A percentile compares a stretch with the other conserved stretches of the same genome.
Evolutionary conservation across 2,113 vertebrate species (phyloP).

Genomic region (Electrona antarctica): DNA sequence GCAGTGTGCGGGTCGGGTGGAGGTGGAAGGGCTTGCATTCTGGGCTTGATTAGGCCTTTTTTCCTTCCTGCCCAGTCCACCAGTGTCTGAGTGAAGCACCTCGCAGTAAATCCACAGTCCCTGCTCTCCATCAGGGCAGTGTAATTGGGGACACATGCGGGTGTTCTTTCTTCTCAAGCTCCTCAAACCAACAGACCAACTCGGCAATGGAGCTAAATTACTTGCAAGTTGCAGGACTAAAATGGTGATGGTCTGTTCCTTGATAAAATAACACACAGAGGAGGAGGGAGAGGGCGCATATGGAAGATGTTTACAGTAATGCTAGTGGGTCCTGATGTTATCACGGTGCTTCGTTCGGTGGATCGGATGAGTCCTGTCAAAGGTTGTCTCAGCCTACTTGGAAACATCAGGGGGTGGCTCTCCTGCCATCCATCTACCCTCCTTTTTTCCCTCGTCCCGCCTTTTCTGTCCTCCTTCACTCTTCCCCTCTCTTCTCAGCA

Average conservation of each 20-base stretch:
- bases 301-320: conserved; percentile 71
- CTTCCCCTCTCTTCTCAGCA: background rate
- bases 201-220: conserved; percentile 42
- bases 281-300: conserved; percentile 49
- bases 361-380: conserved; percentile 30
- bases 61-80: conserved; percentile 37
- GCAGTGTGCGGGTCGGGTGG: conserved; percentile 31
- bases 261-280: conserved; percentile 55
- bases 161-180: conserved; percentile 20
- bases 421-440: background rate
- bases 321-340: conserved; percentile 57
- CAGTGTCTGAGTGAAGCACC: conserved; percentile 57
- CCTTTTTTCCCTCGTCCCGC: background rate
- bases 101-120: conserved; percentile 58
- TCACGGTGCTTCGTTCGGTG: conserved; percentile 53
- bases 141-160: conserved; percentile 81
- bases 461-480: conserved; percentile 5
- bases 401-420: conserved; percentile 1
- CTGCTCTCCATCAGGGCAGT: conserved; percentile 59
- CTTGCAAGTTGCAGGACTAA: conserved; percentile 21
- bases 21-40: conserved; percentile 32
- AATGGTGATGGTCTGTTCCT: conserved; percentile 44
- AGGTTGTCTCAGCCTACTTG: conserved; percentile 1
- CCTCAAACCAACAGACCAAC: conserved; percentile 70
- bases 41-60: conserved; percentile 73